phyloP scores from a whole-genome alignment of 2,888 invertebrate genomes.

The Lepeophtheirus nordmannii region DNA sequence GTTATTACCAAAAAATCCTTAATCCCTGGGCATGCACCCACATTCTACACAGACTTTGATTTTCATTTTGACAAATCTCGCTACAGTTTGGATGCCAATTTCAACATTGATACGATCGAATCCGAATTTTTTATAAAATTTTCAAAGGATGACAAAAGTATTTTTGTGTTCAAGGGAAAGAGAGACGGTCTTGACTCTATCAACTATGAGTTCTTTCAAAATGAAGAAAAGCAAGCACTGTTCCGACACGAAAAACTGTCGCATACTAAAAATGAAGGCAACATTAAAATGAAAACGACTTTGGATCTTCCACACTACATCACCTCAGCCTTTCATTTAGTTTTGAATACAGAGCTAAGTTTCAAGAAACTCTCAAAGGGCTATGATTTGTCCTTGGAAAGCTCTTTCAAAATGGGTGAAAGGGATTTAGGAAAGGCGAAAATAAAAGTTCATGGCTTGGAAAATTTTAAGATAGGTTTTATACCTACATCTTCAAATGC shows the following conservation, averaged over 20 bases:
- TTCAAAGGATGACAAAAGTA: background rate
- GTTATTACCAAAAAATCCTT: background rate
- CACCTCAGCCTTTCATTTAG: background rate
- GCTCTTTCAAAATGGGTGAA: background rate
- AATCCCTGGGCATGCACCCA: background rate
- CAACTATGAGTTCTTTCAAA: background rate
- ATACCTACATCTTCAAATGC: background rate
- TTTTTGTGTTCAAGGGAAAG: background rate
- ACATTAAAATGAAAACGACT: background rate
- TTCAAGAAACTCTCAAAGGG: background rate
- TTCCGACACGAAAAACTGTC: background rate
- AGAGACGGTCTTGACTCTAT: background rate
- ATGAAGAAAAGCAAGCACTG: background rate
- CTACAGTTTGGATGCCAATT: background rate
- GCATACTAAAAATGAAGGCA: background rate
- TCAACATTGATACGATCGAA: background rate
- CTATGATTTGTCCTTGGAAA: background rate
- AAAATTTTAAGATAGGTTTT: background rate
- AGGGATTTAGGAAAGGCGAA: background rate
- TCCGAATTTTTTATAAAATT: background rate
- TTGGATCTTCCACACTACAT: background rate
- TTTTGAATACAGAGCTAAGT: background rate
- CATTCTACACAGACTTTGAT: background rate
- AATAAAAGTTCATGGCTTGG: background rate
- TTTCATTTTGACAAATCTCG: slow-evolving; percentile 1